A percentile compares a stretch with the other conserved stretches of the same genome.
Conservation (phyloP, 1,140 invertebrate genomes). For the Neodiprion pinetum region DNA sequence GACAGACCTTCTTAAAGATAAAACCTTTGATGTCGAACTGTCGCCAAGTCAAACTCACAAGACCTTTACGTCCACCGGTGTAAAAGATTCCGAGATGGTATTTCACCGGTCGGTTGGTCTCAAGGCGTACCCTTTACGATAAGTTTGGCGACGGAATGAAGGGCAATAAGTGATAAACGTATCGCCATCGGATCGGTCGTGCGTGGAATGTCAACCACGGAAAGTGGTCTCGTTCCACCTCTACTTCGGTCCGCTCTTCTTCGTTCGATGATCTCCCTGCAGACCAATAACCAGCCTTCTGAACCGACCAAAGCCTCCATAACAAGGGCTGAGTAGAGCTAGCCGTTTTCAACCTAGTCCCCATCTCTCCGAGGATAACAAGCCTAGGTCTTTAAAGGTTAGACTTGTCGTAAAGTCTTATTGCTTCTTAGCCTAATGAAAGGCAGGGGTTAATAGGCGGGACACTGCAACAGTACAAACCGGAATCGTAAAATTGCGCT, state of each 20-base stretch:
- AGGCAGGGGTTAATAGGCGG: background rate
- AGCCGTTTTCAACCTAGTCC: background rate
- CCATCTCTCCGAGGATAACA: background rate
- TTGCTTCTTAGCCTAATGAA: conserved; percentile 5
- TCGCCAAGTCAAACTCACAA: background rate
- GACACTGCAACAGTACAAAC: background rate
- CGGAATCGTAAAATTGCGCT: background rate
- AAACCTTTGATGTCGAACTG: background rate
- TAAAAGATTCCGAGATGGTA: background rate
- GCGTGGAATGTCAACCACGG: conserved; percentile 40
- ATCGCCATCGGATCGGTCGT: conserved; percentile 29
- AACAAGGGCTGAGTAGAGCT: background rate
- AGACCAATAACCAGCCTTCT: background rate
- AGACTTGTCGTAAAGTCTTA: background rate
- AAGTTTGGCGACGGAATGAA: conserved; percentile 25
- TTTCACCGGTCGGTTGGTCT: background rate
- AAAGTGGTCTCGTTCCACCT: conserved; percentile 30
- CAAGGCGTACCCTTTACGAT: background rate
- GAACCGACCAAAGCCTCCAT: background rate
- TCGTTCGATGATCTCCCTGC: conserved; percentile 2
- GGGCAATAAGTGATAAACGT: conserved; percentile 37
- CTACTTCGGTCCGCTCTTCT: background rate
- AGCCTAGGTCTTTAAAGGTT: conserved; percentile 3
- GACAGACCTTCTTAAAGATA: too few relatives aligned
- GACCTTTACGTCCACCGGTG: background rate